Evolutionary conservation across 1,140 invertebrate species (phyloP), one percentile per base, ranked within the genome.

Genomic region (Drosophila simulans): DNA sequence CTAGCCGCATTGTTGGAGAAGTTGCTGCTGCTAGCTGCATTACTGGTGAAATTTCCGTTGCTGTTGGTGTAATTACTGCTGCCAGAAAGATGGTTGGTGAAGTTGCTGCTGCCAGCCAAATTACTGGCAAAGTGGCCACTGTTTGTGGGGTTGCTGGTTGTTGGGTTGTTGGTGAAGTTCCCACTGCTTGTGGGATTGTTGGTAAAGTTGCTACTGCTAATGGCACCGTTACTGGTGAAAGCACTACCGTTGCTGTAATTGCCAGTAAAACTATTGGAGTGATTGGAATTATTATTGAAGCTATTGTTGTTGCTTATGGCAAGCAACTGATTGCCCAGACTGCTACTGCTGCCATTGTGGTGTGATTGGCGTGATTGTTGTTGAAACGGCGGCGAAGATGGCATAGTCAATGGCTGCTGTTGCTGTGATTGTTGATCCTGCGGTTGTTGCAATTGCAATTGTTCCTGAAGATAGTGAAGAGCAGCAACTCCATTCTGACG

Each of bases 401-500:
- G 46, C 17, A 62, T 48, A 37, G 59, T 40, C 25, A 64, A 42
- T 22, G 57, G 48, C 5, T 35, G 72, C 17, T 62, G 58, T 34
- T 58, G 54, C 8, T 76, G 79, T 20, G 71, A 62, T 22, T 74
- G 35, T 12, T 71, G 49, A 5, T 80, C 70, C 12, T 58, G 63
- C 43, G 64, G 68, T 13, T 66, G 64, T 40, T 71, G 68, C 4
- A 71, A 25, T 46, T 71, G 68, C 46, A 71, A 17, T 13, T 71
- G 68, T 22, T 70, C 65, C 43, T 71, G 68, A 0, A 71, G 51
- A 42, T 71, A 71, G 31, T 71, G 65, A 1, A 71, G 65, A 4
- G 68, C 68, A 27, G 68, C 68, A 35, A 71, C 68, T 57, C 68
- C 68, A 17, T 71, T 71, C 43, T 71, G 68, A 17, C 68, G 68